Percentiles rank a stretch among this genome's conserved stretches.
phyloP scores from a whole-genome alignment of 92 coral and sea anemone species.

The Paramuricea clavata region DNA sequence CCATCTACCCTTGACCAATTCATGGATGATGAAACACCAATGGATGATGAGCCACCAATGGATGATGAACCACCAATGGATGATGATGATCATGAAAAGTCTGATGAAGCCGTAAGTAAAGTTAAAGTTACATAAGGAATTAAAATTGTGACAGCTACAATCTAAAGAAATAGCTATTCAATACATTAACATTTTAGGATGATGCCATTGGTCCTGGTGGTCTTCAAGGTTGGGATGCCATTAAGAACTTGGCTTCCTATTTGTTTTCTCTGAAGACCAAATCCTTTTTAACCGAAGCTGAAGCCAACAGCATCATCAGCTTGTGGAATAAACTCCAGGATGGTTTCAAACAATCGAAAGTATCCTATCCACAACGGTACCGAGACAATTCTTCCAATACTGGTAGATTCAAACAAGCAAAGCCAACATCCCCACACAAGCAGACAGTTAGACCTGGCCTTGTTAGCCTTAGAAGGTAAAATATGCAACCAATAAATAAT shows the following conservation, averaged over 20 bases:
- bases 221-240: conserved; percentile 54
- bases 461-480: conserved; percentile 44
- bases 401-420: conserved; percentile 39
- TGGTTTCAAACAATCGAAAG: conserved; percentile 9
- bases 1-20: too few relatives aligned
- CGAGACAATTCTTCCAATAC: conserved; percentile 18
- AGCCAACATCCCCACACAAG: conserved; percentile 17
- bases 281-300: conserved; percentile 9
- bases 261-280: conserved; percentile 34
- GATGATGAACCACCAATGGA: not conserved
- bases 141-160: not conserved
- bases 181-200: conserved; percentile 8
- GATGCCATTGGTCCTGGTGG: conserved; percentile 60
- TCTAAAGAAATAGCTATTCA: not conserved
- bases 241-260: conserved; percentile 30
- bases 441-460: conserved; percentile 47
- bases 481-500: not conserved
- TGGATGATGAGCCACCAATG: not conserved
- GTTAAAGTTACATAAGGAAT: not conserved
- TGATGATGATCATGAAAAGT: conserved; percentile 14
- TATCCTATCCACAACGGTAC: conserved; percentile 27
- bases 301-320: conserved; percentile 43
- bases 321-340: conserved; percentile 47
- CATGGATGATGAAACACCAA: too few relatives aligned
- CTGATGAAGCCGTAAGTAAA: conserved; percentile 37